These are phyloP conservation scores for Eumerus sabulonum DNA, from an alignment of 2,888 invertebrate species.

Conservation along the genomic window DNA sequence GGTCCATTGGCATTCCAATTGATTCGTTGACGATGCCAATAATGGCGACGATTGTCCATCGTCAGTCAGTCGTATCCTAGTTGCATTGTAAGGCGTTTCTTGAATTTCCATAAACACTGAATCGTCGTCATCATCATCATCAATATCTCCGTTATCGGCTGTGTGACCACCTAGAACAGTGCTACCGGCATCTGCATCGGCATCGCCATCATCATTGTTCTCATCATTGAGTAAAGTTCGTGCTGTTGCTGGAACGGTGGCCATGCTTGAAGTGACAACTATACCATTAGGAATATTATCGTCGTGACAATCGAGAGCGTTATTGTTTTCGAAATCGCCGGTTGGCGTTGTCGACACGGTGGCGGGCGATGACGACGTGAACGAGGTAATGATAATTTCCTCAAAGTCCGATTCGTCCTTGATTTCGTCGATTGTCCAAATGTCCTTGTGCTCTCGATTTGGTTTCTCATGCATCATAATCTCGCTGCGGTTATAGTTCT, in stretches of 20 bases:
- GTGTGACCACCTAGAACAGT: slow-evolving; percentile 5
- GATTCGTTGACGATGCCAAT: slow-evolving; percentile 48
- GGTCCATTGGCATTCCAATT: slow-evolving; percentile 88
- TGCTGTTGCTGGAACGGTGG: slow-evolving; percentile 6
- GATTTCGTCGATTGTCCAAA: slow-evolving; percentile 77
- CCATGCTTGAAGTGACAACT: neutral
- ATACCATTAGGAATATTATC: slow-evolving; percentile 50
- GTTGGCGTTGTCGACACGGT: neutral
- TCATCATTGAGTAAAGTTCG: slow-evolving; percentile 13
- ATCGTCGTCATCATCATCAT: slow-evolving; percentile 71
- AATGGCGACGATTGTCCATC: slow-evolving; percentile 49
- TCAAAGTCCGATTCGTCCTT: slow-evolving; percentile 58
- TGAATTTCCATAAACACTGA: slow-evolving; percentile 68
- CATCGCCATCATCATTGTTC: slow-evolving; percentile 20
- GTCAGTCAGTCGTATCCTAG: slow-evolving; percentile 6
- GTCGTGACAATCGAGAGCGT: slow-evolving; percentile 38
- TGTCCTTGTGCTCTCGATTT: slow-evolving; percentile 78
- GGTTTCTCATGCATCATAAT: slow-evolving; percentile 73
- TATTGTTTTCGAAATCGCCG: slow-evolving; percentile 30
- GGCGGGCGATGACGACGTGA: slow-evolving; percentile 45
- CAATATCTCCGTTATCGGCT: slow-evolving; percentile 66
- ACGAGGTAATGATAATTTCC: slow-evolving; percentile 58
- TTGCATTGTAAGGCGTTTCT: slow-evolving; percentile 52
- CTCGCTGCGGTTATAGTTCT: slow-evolving; percentile 75
- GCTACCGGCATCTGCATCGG: slow-evolving; percentile 52